Conservation (phyloP, 2,888 invertebrate species). For the Cylloceria caligata region DNA sequence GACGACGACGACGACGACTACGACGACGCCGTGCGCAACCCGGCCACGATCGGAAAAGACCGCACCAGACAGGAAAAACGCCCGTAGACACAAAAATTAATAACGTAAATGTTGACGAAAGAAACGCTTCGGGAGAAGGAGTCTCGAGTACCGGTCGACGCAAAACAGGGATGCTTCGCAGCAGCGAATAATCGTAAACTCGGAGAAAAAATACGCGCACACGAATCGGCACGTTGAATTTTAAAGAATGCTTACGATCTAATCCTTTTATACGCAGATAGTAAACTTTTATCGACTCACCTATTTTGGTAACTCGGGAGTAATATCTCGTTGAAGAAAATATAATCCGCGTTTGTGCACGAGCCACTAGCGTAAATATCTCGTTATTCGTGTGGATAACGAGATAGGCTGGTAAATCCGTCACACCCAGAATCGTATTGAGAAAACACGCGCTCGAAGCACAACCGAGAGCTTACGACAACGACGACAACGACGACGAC, state of each 20-base stretch:
- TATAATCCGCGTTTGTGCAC: background rate
- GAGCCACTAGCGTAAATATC: no score
- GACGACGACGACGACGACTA: slow-evolving; percentile 30
- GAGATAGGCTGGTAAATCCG: no score
- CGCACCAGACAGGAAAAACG: background rate
- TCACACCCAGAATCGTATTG: slow-evolving; percentile 59
- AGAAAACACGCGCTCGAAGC: slow-evolving; percentile 55
- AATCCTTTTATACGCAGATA: no score
- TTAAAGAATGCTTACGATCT: no score
- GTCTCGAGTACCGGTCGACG: background rate
- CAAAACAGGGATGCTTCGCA: slow-evolving; percentile 4
- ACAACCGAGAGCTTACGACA: slow-evolving; percentile 28
- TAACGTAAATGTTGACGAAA: background rate
- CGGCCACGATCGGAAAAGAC: slow-evolving; percentile 27
- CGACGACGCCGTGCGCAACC: slow-evolving; percentile 43
- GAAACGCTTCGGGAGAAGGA: background rate
- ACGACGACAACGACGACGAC: slow-evolving; percentile 5
- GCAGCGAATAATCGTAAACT: no score
- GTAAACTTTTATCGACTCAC: no score
- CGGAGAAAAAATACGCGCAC: no score
- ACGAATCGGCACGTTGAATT: no score
- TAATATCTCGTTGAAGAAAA: no score
- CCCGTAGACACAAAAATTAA: slow-evolving; percentile 2
- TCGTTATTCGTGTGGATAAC: no score
- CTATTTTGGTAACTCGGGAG: no score